phyloP scores from a whole-genome alignment of 2,113 vertebrate genomes.

The Illadopsis cleaveri region DNA sequence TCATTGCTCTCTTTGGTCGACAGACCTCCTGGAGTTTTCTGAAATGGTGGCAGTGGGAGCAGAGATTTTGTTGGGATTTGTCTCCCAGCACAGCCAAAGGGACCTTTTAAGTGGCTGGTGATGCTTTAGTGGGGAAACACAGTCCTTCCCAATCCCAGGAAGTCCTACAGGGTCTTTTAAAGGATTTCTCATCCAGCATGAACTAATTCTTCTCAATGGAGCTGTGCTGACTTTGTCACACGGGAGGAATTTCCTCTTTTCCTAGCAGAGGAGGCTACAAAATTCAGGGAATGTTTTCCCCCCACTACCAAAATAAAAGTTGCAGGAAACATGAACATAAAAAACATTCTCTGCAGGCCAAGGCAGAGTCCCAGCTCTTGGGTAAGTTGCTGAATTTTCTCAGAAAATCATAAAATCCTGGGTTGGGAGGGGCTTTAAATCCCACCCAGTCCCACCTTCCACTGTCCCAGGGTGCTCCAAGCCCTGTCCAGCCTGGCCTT shows the following conservation, averaged over 20 bases:
- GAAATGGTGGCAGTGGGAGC: background rate
- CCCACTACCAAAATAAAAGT: background rate
- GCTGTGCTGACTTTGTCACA: background rate
- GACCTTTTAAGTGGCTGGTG: background rate
- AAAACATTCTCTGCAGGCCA: background rate
- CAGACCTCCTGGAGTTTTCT: background rate
- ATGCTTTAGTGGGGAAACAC: background rate
- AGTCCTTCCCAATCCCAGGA: background rate
- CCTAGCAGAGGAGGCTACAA: background rate
- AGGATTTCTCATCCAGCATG: background rate
- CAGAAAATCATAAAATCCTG: background rate
- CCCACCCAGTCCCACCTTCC: rapidly evolving
- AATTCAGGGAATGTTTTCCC: background rate
- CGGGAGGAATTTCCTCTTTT: background rate
- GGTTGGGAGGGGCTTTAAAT: background rate
- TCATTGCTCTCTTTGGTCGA: background rate
- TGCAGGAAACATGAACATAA: background rate
- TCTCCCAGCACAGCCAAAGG: background rate
- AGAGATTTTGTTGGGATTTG: background rate
- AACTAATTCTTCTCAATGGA: rapidly evolving
- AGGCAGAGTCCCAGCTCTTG: background rate
- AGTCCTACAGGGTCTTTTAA: background rate
- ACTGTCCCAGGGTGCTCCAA: background rate
- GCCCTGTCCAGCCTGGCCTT: background rate
- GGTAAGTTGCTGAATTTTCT: background rate